Conservation (phyloP, 2,888 invertebrate species). For the Xylota sylvarum region DNA sequence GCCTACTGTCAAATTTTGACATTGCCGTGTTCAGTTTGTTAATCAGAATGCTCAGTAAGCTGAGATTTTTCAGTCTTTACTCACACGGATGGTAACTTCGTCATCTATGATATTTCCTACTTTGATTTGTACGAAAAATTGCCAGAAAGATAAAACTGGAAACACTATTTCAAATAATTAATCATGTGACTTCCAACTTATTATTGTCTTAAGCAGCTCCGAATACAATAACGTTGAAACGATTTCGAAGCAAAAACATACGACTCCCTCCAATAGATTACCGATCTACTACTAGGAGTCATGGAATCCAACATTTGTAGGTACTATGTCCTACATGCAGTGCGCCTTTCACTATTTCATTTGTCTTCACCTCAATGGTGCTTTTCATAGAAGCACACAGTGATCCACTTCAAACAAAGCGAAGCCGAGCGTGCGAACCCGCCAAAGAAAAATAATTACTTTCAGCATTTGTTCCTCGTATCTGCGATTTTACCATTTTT, state of each 20-base stretch:
- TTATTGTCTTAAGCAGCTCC: neutral
- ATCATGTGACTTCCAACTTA: neutral
- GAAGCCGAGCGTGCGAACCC: constrained; percentile 45
- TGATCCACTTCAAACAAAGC: constrained; percentile 42
- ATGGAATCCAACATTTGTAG: neutral
- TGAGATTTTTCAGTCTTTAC: no score
- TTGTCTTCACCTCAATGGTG: constrained; percentile 17
- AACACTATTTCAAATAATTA: neutral
- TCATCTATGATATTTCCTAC: no score
- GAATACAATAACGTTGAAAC: neutral
- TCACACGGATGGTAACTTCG: no score
- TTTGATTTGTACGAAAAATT: no score
- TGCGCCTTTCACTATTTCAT: constrained; percentile 22
- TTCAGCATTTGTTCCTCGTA: constrained; percentile 61
- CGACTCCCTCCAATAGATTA: neutral
- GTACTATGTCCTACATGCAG: neutral
- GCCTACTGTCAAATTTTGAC: no score
- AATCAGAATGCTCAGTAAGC: no score
- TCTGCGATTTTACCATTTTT: constrained; percentile 46
- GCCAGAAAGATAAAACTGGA: no score
- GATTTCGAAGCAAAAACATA: neutral
- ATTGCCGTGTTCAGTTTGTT: no score
- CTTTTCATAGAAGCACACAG: constrained; percentile 3
- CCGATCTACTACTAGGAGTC: no score
- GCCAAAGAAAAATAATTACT: constrained; percentile 75